Base-by-base conservation (phyloP, 1,140 invertebrate genomes). In the Schlechtendalia chinensis region DNA sequence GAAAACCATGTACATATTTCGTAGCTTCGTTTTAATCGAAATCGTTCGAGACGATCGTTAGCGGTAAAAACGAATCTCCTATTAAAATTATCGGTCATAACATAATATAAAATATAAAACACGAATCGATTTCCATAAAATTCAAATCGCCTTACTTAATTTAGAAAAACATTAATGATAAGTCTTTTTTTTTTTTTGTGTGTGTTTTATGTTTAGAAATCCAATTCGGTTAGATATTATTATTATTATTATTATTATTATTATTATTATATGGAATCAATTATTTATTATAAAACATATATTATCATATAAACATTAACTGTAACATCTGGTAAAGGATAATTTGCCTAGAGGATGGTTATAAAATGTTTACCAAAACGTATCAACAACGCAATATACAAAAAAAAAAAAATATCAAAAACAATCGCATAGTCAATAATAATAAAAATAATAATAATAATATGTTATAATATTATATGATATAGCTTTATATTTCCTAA, bases 331-430 rank as follows among this genome's bases (percentile, higher is more conserved):
- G 22, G 39, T 47, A 69, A 50, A 47, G 65, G 65, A 69, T 24
- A 69, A 69, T 69, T 69, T 47, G 14, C 24, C 65, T 69, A 69
- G 3, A 69, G 22, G 22, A 69, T 24, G 22, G 1, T 47, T 32
- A 69, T 47, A 22, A 47, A 50, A 50, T 11, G 22, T 5, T 50
- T 16, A 69, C 24, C n/a, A 45, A 50, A 69, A 50, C 47, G 45
- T 50, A 27, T 24, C 45, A 24, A 16, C n/a, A 67, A 69, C 17
- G 50, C 32, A 69, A 50, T 50, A 47, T 19, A 16, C 47, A 17
- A 69, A 69, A 67, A 14, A 24, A 17, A 69, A 69, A 67, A 14
- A 24, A 47, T 47, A 47, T 47, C 24, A n/a, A 69, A 24, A 69
- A 69, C 22, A 50, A 69, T 69, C 24, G 50, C 39, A 50, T 1